Base-by-base conservation (phyloP, 35 echinoderm and acorn worm species). In the Apostichopus japonicus region DNA sequence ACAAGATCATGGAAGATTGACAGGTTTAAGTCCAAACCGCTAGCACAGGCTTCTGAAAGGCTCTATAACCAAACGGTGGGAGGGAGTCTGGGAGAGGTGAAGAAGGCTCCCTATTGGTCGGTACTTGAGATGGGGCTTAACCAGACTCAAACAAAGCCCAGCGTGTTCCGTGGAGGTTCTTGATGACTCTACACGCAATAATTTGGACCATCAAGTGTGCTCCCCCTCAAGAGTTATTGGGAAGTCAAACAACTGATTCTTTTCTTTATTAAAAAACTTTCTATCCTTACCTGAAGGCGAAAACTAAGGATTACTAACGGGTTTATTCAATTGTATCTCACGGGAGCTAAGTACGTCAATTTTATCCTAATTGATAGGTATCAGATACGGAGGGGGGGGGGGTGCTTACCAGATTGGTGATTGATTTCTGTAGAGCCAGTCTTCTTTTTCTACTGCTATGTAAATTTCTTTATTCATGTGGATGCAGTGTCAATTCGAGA, bases 121-220 rank as follows among this genome's bases (percentile, higher is more conserved):
- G 79, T 56, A 87, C 56, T 87, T 44, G 53, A 87, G 56, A 23
- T 16, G 56, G 57, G 56, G 63, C 56, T 71, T 87, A 44, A 71
- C 63, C 56, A 15, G 24, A 87, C 56, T 87, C 24, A 87, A 87
- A 87, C 86, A 87, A 87, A 87, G 86, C 56, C 63, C 86, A 65
- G 63, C 86, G 86, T 87, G 86, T 65, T 71, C 25, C 63, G 23
- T 62, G 63, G 15, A 57, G 9, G 86, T 33, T 44, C 7, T 87
- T 59, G 62, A 89, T 89, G 86, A 89, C 51, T 89, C 19, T 89
- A 89, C 86, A 89, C 86, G 86, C 86, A 89, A 89, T 89, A 89
- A 89, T 89, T 59, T 63, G 16, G 62, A 89, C 81, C 81, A 51
- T 72, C 86, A 89, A 72, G 21, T 72, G 56, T 14, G 55, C 81